Conservation (phyloP, 2,113 vertebrate genomes). For the Gnathonemus longibarbis region DNA sequence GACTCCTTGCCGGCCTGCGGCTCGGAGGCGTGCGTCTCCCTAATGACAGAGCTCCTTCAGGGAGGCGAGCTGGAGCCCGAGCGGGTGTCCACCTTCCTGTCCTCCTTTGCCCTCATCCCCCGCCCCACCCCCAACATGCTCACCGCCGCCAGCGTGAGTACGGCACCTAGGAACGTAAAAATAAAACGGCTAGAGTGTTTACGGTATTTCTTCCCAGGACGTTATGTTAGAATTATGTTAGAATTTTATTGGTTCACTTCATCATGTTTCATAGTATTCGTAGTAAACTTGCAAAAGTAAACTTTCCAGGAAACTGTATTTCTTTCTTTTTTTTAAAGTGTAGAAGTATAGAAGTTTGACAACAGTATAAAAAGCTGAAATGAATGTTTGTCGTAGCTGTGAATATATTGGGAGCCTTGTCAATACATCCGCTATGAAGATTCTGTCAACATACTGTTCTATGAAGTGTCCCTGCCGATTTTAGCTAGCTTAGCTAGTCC, state of each 20-base stretch:
- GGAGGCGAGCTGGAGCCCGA: slow-evolving; percentile 62
- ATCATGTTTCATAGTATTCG: not conserved
- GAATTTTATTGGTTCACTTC: not conserved
- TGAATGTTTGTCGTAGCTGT: not conserved
- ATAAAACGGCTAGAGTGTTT: not conserved
- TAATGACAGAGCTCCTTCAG: slow-evolving; percentile 64
- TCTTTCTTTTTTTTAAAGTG: not conserved
- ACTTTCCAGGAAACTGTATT: not conserved
- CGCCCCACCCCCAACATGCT: slow-evolving; percentile 65
- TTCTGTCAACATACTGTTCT: not conserved
- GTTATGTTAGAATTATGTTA: not conserved
- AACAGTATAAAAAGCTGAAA: not conserved
- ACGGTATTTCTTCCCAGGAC: not conserved
- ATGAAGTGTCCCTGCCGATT: not conserved
- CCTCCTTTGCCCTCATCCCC: slow-evolving; percentile 64
- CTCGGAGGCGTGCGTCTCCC: slow-evolving; percentile 65
- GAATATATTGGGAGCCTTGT: not conserved
- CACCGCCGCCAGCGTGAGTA: slow-evolving; percentile 61
- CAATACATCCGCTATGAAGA: not conserved
- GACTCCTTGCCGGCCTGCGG: slow-evolving; percentile 72
- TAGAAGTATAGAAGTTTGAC: not conserved
- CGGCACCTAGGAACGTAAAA: not conserved
- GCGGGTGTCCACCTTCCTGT: slow-evolving; percentile 57
- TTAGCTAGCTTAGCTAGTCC: too few species aligned
- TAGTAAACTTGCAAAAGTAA: not conserved